These are phyloP conservation scores for Aethina tumida DNA, from an alignment of 1,140 invertebrate species.

Conservation along the genomic window DNA sequence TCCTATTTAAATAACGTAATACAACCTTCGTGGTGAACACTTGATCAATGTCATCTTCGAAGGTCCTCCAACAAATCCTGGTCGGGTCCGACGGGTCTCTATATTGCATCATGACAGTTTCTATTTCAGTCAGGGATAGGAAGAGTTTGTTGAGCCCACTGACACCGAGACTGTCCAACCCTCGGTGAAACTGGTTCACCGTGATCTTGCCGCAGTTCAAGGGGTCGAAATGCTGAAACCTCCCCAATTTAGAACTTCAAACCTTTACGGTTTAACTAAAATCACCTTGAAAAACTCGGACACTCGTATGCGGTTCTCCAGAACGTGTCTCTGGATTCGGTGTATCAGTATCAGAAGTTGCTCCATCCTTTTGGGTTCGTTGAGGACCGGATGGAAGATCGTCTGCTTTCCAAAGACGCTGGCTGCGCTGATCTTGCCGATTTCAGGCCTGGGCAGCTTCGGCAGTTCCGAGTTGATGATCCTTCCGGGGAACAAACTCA, in stretches of 20 bases:
- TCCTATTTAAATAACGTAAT: neutral
- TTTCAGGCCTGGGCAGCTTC: slow-evolving; percentile 51
- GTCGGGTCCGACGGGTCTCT: slow-evolving; percentile 51
- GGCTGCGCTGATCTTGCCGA: slow-evolving; percentile 41
- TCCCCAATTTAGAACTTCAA: neutral
- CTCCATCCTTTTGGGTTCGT: slow-evolving; percentile 33
- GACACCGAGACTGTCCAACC: slow-evolving; percentile 50
- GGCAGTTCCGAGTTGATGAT: slow-evolving; percentile 53
- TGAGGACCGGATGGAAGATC: slow-evolving; percentile 46
- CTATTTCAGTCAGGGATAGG: slow-evolving; percentile 46
- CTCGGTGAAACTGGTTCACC: slow-evolving; percentile 52
- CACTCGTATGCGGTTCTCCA: slow-evolving; percentile 48
- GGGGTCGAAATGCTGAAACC: slow-evolving; percentile 47
- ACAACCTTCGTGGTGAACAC: slow-evolving; percentile 52
- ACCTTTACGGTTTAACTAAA: neutral
- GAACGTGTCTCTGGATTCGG: slow-evolving; percentile 48
- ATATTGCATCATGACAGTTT: slow-evolving; percentile 48
- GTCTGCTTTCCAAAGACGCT: slow-evolving; percentile 43
- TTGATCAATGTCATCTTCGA: slow-evolving; percentile 58
- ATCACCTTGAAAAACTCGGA: slow-evolving; percentile 51
- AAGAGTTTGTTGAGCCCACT: slow-evolving; percentile 41
- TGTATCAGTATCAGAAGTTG: slow-evolving; percentile 39
- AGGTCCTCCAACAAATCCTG: slow-evolving; percentile 56
- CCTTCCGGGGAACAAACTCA: slow-evolving; percentile 47
- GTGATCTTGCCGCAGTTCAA: slow-evolving; percentile 52